Evolutionary conservation across 2,888 invertebrate genomes (phyloP).

Genomic region (Drosophila stalkeri): DNA sequence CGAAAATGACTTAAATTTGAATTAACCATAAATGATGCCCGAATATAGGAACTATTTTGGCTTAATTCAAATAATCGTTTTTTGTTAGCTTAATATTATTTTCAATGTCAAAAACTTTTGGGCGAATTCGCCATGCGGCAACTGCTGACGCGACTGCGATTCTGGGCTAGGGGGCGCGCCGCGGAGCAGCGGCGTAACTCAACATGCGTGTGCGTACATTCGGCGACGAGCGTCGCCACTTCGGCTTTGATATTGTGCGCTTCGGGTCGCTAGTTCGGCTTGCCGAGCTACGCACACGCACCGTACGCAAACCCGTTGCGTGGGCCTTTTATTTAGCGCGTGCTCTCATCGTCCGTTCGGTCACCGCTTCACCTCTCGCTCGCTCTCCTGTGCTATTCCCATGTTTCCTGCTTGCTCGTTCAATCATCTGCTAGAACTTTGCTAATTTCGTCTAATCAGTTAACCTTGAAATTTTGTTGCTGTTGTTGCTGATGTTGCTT

Average conservation of each 20-base stretch:
- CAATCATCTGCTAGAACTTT: conserved; percentile 75
- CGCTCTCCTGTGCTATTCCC: neutral
- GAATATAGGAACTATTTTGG: conserved; percentile 1
- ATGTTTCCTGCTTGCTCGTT: conserved; percentile 29
- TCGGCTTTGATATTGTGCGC: neutral
- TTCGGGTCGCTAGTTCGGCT: conserved; percentile 29
- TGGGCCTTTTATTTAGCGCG: conserved; percentile 72
- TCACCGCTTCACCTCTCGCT: neutral
- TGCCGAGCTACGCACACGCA: conserved; percentile 64
- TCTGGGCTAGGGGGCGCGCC: neutral
- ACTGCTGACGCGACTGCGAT: conserved; percentile 37
- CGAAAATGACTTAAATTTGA: conserved; percentile 12
- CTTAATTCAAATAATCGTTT: neutral
- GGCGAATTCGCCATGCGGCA: neutral
- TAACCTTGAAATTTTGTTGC: conserved; percentile 78
- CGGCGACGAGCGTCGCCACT: conserved; percentile 28
- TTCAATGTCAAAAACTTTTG: neutral
- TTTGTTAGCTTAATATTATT: neutral
- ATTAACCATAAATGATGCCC: conserved; percentile 9
- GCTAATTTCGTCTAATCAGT: conserved; percentile 81
- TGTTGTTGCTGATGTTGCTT: conserved; percentile 16
- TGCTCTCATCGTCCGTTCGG: conserved; percentile 67
- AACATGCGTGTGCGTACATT: conserved; percentile 64
- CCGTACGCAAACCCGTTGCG: conserved; percentile 56
- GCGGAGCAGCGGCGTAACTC: neutral